Conservation (phyloP, 2,888 invertebrate genomes). For the Criorhina ranunculi region DNA sequence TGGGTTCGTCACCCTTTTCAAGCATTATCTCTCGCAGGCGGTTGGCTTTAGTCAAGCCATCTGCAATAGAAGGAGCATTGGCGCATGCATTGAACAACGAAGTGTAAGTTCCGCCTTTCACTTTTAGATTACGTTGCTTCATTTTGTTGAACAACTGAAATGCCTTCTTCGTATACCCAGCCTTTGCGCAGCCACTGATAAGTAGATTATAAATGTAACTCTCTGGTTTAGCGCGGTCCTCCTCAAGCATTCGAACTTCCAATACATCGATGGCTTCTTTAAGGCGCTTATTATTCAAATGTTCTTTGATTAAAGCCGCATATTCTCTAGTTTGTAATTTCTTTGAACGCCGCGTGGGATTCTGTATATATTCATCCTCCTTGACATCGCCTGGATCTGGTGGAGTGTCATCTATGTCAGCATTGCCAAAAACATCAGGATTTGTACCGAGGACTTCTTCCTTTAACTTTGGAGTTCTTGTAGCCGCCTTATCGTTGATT, state of each 20-base stretch:
- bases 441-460: conserved; percentile 74
- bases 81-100: conserved; percentile 95
- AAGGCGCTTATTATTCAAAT: conserved; percentile 87
- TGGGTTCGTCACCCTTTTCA: conserved; percentile 89
- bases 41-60: conserved; percentile 89
- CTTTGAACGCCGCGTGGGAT: conserved; percentile 85
- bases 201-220: conserved; percentile 92
- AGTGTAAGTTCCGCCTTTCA: conserved; percentile 91
- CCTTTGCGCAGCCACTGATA: conserved; percentile 92
- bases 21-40: conserved; percentile 88
- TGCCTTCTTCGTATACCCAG: conserved; percentile 94
- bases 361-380: conserved; percentile 87
- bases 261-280: conserved; percentile 92
- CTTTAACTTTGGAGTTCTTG: neutral
- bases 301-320: conserved; percentile 89
- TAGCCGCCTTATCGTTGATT: neutral
- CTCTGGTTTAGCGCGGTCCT: conserved; percentile 92
- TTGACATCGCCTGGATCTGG: conserved; percentile 86
- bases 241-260: conserved; percentile 90
- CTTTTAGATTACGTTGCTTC: conserved; percentile 89
- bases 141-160: conserved; percentile 93
- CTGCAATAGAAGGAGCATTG: conserved; percentile 89
- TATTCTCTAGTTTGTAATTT: conserved; percentile 88
- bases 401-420: conserved; percentile 63
- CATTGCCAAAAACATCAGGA: conserved; percentile 81